Evolutionary conservation across 2,797 vertebrate genomes (phyloP).

Genomic region (Takifugu ocellatus): DNA sequence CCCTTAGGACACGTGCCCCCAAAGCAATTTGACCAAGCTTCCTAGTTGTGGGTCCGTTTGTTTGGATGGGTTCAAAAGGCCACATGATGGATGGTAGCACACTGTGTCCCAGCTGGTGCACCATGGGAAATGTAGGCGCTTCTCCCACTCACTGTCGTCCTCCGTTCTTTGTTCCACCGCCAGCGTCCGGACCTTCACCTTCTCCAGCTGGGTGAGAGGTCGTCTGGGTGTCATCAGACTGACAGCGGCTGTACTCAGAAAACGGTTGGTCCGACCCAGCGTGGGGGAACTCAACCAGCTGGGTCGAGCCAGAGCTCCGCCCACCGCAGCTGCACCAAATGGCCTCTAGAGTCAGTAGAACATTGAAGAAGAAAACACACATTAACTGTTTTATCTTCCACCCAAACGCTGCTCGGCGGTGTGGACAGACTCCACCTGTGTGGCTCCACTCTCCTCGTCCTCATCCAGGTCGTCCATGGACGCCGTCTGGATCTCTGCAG

Average conservation of each 20-base stretch:
- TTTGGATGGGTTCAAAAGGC: too few species aligned
- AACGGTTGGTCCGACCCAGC: constrained; percentile 91
- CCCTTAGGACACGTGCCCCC: too few species aligned
- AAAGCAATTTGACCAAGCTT: too few species aligned
- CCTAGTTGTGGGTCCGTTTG: too few species aligned
- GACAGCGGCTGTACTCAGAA: constrained; percentile 92
- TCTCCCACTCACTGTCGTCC: constrained; percentile 89
- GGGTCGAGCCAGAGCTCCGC: constrained; percentile 81
- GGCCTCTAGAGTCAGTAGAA: constrained; percentile 74
- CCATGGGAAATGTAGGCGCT: too few species aligned
- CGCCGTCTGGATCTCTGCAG: constrained; percentile 86
- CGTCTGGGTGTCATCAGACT: constrained; percentile 94
- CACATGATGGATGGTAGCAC: too few species aligned
- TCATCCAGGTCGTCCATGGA: constrained; percentile 98
- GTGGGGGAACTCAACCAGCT: constrained; percentile 97
- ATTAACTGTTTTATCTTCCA: too few species aligned
- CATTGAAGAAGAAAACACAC: too few species aligned
- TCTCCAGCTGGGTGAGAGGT: constrained; percentile 84
- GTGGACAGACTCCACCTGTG: constrained; percentile 74
- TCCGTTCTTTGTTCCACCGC: constrained; percentile 90
- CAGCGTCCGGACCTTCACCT: constrained; percentile 90
- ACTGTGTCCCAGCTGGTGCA: too few species aligned
- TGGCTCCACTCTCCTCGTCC: constrained; percentile 86
- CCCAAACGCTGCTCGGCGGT: too few species aligned
- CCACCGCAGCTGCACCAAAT: constrained; percentile 78